phyloP scores from a whole-genome alignment of 2,888 invertebrate genomes.

The Sipha maydis region DNA sequence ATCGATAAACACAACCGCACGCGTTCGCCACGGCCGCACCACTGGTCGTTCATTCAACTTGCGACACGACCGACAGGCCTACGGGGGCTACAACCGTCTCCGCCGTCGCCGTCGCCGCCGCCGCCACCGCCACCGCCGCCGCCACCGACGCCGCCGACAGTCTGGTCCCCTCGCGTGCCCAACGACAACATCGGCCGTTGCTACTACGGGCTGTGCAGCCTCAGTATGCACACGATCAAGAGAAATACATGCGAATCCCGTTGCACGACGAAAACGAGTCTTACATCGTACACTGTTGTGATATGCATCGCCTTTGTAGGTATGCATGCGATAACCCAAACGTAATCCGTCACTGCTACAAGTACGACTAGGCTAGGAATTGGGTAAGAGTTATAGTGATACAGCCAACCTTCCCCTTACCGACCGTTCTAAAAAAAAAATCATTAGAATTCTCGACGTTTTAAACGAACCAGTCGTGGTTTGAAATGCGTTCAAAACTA shows the following conservation, averaged over 20 bases:
- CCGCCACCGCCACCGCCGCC: not conserved
- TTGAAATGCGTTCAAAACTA: no score
- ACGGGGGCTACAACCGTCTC: constrained; percentile 10
- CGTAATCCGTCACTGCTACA: no score
- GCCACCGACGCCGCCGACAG: not conserved
- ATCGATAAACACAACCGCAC: constrained; percentile 50
- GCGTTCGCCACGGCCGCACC: constrained; percentile 59
- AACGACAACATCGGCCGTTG: not conserved
- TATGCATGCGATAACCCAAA: no score
- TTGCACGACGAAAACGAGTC: not conserved
- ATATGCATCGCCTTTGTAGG: no score
- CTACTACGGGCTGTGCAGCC: not conserved
- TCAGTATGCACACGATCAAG: not conserved
- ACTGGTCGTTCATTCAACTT: constrained; percentile 61
- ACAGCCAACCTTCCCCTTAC: no score
- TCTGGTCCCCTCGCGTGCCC: constrained; percentile 23
- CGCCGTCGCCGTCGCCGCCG: not conserved
- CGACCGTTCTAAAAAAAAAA: no score
- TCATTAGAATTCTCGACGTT: no score
- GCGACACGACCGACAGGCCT: not conserved
- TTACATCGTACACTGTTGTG: not conserved
- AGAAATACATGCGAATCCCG: not conserved
- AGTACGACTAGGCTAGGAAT: no score
- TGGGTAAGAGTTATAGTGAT: no score
- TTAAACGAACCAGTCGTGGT: no score